phyloP scores from a whole-genome alignment of 92 coral and sea anemone species.

The Montipora capitata region DNA sequence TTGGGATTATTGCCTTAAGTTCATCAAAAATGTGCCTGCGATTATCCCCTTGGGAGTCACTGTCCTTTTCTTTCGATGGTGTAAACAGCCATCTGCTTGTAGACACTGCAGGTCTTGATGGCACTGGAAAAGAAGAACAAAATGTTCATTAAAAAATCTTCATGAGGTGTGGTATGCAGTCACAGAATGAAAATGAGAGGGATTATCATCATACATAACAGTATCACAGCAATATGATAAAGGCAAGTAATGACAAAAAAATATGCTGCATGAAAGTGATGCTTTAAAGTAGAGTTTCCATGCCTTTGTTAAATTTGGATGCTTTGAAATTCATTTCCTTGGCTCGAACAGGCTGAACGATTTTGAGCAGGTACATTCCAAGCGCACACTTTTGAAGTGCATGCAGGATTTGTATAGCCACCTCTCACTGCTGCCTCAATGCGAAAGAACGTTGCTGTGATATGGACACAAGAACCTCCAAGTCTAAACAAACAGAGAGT shows the following conservation, averaged over 20 bases:
- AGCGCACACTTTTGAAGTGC: conserved; percentile 36
- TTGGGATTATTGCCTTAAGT: no score
- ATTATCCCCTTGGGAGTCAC: neutral
- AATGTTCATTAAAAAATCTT: neutral
- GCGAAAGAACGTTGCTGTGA: conserved; percentile 58
- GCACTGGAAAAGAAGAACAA: neutral
- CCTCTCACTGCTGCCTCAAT: conserved; percentile 53
- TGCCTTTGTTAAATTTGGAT: conserved; percentile 34
- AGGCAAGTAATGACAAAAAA: no score
- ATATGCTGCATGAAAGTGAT: neutral
- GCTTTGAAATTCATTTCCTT: conserved; percentile 50
- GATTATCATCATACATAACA: neutral
- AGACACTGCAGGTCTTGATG: conserved; percentile 18
- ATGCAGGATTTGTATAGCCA: conserved; percentile 23
- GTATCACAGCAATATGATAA: no score
- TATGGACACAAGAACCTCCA: conserved; percentile 57
- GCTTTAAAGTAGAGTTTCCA: conserved; percentile 3
- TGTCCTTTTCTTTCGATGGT: neutral
- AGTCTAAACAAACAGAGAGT: conserved; percentile 20
- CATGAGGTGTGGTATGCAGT: neutral
- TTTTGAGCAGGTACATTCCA: conserved; percentile 61
- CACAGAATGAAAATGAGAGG: neutral
- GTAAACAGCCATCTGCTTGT: neutral
- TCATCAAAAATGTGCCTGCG: neutral
- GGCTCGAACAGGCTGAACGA: conserved; percentile 31